Percentiles rank a stretch among this genome's conserved stretches.
phyloP scores from a whole-genome alignment of 2,797 vertebrate genomes.

The Gallirallus australis region DNA sequence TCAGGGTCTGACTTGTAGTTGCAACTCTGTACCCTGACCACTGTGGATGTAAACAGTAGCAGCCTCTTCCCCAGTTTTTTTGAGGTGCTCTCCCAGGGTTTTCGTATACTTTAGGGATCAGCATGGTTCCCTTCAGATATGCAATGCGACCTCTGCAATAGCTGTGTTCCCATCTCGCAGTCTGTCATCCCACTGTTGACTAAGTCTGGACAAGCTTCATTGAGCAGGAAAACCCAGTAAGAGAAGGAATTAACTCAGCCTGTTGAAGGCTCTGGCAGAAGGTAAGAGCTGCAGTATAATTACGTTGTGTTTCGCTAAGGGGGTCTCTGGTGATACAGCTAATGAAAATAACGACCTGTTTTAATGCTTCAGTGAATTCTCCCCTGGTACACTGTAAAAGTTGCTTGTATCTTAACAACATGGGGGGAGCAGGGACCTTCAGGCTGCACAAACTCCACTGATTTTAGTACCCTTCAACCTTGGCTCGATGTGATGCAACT shows the following conservation, averaged over 20 bases:
- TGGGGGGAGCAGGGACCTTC: neutral
- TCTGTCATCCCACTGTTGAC: neutral
- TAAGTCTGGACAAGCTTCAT: neutral
- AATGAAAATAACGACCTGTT: neutral
- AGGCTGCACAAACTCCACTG: neutral
- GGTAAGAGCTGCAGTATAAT: neutral
- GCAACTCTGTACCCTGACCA: neutral
- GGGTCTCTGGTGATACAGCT: neutral
- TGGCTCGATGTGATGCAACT: neutral
- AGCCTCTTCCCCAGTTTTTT: neutral
- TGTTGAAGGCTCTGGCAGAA: neutral
- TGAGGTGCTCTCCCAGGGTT: neutral
- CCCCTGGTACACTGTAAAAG: neutral
- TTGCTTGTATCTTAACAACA: neutral
- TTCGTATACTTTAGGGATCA: accelerated
- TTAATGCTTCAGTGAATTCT: neutral
- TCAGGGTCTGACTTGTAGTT: neutral
- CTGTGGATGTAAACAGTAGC: neutral
- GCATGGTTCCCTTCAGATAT: neutral
- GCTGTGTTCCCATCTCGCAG: neutral
- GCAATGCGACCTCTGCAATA: neutral
- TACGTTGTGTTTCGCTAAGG: accelerated
- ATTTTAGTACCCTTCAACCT: neutral
- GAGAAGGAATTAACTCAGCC: neutral
- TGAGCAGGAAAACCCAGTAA: neutral